These are phyloP conservation scores for Eupithecia subumbrata DNA, from an alignment of 2,888 invertebrate species.

Conservation along the genomic window DNA sequence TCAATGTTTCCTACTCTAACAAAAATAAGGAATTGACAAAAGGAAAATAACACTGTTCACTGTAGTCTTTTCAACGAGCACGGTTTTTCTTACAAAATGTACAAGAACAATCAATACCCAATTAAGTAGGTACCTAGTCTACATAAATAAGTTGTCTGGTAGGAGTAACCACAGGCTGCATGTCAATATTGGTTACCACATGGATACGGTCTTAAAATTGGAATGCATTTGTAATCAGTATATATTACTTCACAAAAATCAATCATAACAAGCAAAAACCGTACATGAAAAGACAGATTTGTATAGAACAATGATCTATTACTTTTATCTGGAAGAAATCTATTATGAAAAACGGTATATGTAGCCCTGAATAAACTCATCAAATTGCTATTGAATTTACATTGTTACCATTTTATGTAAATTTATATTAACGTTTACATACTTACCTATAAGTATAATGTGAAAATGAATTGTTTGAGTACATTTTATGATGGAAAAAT, in stretches of 20 bases:
- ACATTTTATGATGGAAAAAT: slow-evolving; percentile 54
- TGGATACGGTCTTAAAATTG: slow-evolving; percentile 9
- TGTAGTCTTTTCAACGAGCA: slow-evolving; percentile 43
- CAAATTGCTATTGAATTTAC: slow-evolving; percentile 23
- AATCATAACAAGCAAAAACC: slow-evolving; percentile 19
- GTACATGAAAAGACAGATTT: slow-evolving; percentile 25
- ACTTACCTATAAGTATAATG: slow-evolving; percentile 35
- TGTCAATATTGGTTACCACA: neutral
- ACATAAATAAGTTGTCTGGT: neutral
- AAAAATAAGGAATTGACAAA: slow-evolving; percentile 65
- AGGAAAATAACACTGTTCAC: slow-evolving; percentile 47
- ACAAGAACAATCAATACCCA: neutral
- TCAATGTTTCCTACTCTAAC: slow-evolving; percentile 31
- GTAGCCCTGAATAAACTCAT: slow-evolving; percentile 30
- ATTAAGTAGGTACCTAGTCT: neutral
- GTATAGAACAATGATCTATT: slow-evolving; percentile 33
- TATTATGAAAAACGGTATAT: slow-evolving; percentile 34
- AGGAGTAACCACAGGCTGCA: neutral
- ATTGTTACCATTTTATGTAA: slow-evolving; percentile 21
- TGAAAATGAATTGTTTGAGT: slow-evolving; percentile 49
- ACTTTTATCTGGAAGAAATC: slow-evolving; percentile 34
- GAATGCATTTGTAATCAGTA: slow-evolving; percentile 21
- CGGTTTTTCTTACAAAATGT: slow-evolving; percentile 21
- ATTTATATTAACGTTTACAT: slow-evolving; percentile 27
- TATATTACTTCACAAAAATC: neutral